Conservation (phyloP, 2,113 vertebrate genomes). For the Cololabis saira region DNA sequence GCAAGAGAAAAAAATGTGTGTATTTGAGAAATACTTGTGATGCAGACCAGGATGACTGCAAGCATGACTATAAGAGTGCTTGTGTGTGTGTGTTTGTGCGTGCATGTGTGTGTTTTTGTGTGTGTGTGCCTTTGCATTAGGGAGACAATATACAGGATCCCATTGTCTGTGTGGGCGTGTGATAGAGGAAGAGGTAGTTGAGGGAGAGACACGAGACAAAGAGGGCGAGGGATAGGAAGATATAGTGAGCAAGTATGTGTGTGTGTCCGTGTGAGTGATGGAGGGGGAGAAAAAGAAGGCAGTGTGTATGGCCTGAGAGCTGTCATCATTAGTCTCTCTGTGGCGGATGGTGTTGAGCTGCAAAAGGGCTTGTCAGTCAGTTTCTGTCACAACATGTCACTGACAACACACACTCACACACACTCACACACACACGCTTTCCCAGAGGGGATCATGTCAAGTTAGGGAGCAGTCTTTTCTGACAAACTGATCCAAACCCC, state of each 20-base stretch:
- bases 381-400: slow-evolving; percentile 76
- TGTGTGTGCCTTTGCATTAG: slow-evolving; percentile 70
- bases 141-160: slow-evolving; percentile 72
- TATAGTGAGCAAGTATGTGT: slow-evolving; percentile 28
- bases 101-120: slow-evolving; percentile 51
- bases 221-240: slow-evolving; percentile 67
- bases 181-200: slow-evolving; percentile 69
- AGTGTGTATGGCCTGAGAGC: slow-evolving; percentile 63
- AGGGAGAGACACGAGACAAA: slow-evolving; percentile 76
- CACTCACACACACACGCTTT: slow-evolving; percentile 36
- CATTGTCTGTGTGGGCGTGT: slow-evolving; percentile 79
- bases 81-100: slow-evolving; percentile 25
- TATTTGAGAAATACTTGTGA: slow-evolving; percentile 43
- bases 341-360: slow-evolving; percentile 65
- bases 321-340: slow-evolving; percentile 76
- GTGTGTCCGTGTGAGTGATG: slow-evolving; percentile 22
- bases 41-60: slow-evolving; percentile 47
- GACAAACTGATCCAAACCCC: slow-evolving; percentile 51
- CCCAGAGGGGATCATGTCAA: slow-evolving; percentile 70
- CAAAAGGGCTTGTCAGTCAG: slow-evolving; percentile 71
- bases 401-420: slow-evolving; percentile 10
- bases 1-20: slow-evolving; percentile 43
- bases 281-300: slow-evolving; percentile 57
- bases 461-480: slow-evolving; percentile 45
- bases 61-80: slow-evolving; percentile 28